Percentiles rank a stretch among this genome's conserved stretches.
phyloP scores from a whole-genome alignment of 1,140 invertebrate genomes.

The Idris sp. region DNA sequence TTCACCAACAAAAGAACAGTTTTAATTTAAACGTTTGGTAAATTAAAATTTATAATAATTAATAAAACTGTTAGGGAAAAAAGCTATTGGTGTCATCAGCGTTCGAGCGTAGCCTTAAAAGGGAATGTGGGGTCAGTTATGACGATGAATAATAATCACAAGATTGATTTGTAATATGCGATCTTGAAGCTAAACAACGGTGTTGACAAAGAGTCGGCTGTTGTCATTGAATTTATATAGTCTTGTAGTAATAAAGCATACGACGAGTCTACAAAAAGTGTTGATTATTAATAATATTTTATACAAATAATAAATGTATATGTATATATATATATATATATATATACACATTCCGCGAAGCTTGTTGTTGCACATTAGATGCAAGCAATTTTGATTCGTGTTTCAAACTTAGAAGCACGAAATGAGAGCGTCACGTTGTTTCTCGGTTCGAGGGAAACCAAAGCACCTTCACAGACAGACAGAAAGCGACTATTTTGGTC shows the following conservation, averaged over 20 bases:
- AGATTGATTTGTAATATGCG: conserved; percentile 9
- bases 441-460: conserved; percentile 34
- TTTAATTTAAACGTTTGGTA: no score
- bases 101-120: conserved; percentile 8
- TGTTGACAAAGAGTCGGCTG: not conserved
- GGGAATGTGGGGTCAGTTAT: conserved; percentile 1
- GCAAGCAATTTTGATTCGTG: conserved; percentile 17
- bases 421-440: conserved; percentile 35
- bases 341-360: no score
- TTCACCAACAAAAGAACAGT: no score
- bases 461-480: conserved; percentile 13
- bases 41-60: no score
- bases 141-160: conserved; percentile 8
- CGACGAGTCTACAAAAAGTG: conserved; percentile 11
- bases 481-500: conserved; percentile 48
- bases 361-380: not conserved
- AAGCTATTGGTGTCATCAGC: conserved; percentile 2
- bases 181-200: not conserved
- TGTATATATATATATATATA: no score
- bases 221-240: conserved; percentile 7
- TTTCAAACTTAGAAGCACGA: conserved; percentile 42
- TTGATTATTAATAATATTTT: not conserved
- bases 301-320: no score
- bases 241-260: no score
- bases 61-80: no score